Evolutionary conservation across 2,113 vertebrate genomes (phyloP).

Genomic region (Melanerpes formicivorus): DNA sequence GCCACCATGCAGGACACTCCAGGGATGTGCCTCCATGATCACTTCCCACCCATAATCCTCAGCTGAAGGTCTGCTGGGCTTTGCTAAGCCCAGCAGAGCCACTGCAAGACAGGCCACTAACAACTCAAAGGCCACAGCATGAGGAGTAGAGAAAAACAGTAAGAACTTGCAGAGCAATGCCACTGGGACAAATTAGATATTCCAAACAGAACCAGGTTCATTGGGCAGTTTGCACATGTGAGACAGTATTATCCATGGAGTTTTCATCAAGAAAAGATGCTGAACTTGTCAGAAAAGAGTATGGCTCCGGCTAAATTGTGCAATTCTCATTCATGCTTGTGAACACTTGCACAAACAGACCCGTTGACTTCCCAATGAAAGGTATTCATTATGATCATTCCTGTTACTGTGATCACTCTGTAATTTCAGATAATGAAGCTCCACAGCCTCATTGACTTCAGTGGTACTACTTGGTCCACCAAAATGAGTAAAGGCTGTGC

Average conservation of each 20-base stretch:
- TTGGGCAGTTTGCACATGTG: slow-evolving; percentile 33
- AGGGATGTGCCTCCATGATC: no score
- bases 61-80: no score
- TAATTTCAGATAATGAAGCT: slow-evolving; percentile 52
- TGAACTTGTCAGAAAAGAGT: slow-evolving; percentile 40
- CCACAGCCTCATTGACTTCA: slow-evolving; percentile 40
- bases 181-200: slow-evolving; percentile 44
- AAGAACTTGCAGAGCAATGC: neutral
- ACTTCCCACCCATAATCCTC: no score
- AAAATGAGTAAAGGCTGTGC: slow-evolving; percentile 42
- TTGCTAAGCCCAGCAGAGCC: no score
- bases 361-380: slow-evolving; percentile 49
- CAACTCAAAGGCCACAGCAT: no score
- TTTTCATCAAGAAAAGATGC: slow-evolving; percentile 37
- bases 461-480: slow-evolving; percentile 21
- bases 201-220: slow-evolving; percentile 46
- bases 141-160: no score
- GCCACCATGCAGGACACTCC: no score
- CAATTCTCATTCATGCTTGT: slow-evolving; percentile 48
- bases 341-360: slow-evolving; percentile 47
- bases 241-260: slow-evolving; percentile 27
- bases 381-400: slow-evolving; percentile 36
- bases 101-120: no score
- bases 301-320: slow-evolving; percentile 5
- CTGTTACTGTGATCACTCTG: slow-evolving; percentile 56